These are phyloP conservation scores for Eupristina koningsbergeri DNA, from an alignment of 1,140 invertebrate species.

Conservation along the genomic window DNA sequence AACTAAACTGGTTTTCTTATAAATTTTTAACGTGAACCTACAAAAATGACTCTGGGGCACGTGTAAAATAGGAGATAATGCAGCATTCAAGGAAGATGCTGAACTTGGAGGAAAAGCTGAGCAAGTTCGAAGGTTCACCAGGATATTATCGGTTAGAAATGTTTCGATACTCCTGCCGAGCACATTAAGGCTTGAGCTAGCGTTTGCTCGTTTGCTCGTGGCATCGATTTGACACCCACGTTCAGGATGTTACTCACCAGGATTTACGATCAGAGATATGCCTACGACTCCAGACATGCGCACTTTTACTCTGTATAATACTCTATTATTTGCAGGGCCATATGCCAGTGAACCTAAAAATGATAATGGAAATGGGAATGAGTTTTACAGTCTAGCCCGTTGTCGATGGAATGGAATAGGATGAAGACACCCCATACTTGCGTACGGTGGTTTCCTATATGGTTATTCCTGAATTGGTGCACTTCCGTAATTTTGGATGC, in stretches of 20 bases:
- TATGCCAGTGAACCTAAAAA: neutral
- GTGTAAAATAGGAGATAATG: neutral
- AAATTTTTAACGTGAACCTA: neutral
- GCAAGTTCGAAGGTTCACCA: too few relatives aligned
- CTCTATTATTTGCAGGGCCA: conserved; percentile 16
- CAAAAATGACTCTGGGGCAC: neutral
- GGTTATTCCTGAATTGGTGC: neutral
- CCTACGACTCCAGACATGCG: neutral
- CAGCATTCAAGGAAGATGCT: neutral
- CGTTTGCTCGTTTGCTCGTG: neutral
- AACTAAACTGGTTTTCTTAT: neutral
- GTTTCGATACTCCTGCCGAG: neutral
- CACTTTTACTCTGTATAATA: neutral
- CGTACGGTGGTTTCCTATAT: neutral
- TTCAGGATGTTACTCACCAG: neutral
- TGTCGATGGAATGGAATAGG: neutral
- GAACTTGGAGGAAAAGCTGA: too few relatives aligned
- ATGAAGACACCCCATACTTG: neutral
- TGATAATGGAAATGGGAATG: too few relatives aligned
- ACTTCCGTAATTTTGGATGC: conserved; percentile 22
- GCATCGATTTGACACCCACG: conserved; percentile 6
- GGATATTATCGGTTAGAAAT: neutral
- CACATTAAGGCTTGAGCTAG: neutral
- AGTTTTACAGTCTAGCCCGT: neutral
- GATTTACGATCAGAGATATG: conserved; percentile 5